Evolutionary conservation across 2,888 invertebrate species (phyloP).

Genomic region (Rhopalosiphum nymphaeae): DNA sequence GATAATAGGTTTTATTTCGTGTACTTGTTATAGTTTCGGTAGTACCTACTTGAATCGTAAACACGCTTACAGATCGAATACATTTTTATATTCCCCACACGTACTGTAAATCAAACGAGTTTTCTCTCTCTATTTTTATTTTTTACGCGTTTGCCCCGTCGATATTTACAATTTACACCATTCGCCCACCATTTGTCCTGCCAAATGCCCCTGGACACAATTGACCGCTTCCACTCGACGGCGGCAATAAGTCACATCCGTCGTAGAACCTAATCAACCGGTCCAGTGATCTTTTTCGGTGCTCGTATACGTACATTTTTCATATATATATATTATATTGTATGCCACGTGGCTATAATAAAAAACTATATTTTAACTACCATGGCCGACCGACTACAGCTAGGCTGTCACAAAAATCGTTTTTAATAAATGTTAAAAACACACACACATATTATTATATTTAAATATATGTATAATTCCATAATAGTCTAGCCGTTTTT

Average conservation of each 20-base stretch:
- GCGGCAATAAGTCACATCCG: slow-evolving; percentile 60
- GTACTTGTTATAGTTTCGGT: slow-evolving; percentile 3
- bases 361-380: slow-evolving; percentile 5
- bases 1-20: slow-evolving; percentile 25
- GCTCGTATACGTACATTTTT: background rate
- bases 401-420: background rate
- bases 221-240: slow-evolving; percentile 52
- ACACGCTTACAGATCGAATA: slow-evolving; percentile 31
- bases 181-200: slow-evolving; percentile 42
- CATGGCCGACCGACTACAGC: background rate
- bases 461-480: background rate
- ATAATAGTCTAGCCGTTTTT: background rate
- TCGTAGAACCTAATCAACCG: slow-evolving; percentile 48
- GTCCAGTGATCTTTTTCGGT: slow-evolving; percentile 35
- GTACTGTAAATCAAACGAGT: slow-evolving; percentile 52
- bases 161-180: slow-evolving; percentile 58
- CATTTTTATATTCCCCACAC: slow-evolving; percentile 19
- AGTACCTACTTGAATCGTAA: slow-evolving; percentile 7
- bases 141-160: background rate
- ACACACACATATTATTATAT: background rate
- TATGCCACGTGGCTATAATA: background rate
- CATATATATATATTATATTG: background rate
- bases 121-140: slow-evolving; percentile 25
- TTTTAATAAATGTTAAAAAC: background rate
- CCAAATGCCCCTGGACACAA: slow-evolving; percentile 49